Evolutionary conservation across 1,140 invertebrate genomes (phyloP), one percentile per base, ranked within the genome.

Genomic region (Zaprionus davidi): DNA sequence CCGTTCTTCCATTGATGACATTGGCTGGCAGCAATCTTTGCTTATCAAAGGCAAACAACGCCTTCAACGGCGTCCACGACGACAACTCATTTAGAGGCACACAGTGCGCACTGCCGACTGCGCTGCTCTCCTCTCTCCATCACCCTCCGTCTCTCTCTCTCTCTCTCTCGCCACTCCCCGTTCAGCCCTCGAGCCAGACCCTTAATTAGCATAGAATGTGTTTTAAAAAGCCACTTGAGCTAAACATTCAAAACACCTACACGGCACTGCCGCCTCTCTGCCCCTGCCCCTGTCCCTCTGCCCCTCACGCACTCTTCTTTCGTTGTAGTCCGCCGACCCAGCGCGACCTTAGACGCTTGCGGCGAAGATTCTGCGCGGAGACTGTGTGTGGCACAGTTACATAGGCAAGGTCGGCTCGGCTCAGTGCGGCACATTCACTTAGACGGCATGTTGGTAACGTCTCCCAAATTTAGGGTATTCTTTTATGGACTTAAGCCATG

Each of bases 141-240:
- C 34, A 5, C 38, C 13, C 26, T 12, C 51, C n/a, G 5, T 17
- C n/a, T 17, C 56, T n/a, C 56, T n/a, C 4, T 22, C 4, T 22
- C 26, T 22, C 6, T 15, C 24, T 46, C 12, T 28, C 13, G 15
- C 5, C 15, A 1, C 2, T n/a, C 15, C 20, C 26, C 31, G 28
- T 26, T 49, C 24, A 11, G 20, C 56, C 74, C 55, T 38, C 9
- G 46, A 67, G 78, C 58, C 68, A 70, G 78, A 71, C 79, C 78
- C 85, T 88, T 88, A 88, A 88, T 88, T 88, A 88, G 85, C 85
- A 88, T 88, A 90, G 85, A 88, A 88, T 88, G 81, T 88, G 85
- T 88, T 85, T 85, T 88, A 90, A 88, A 88, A 88, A 90, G 85
- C 85, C 85, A 85, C 85, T 88, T 90, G 78, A 79, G 84, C 85